A percentile compares a stretch with the other conserved stretches of the same genome.
These are phyloP conservation scores for Pygoscelis antarcticus DNA, from an alignment of 2,113 vertebrate species.

Conservation along the genomic window DNA sequence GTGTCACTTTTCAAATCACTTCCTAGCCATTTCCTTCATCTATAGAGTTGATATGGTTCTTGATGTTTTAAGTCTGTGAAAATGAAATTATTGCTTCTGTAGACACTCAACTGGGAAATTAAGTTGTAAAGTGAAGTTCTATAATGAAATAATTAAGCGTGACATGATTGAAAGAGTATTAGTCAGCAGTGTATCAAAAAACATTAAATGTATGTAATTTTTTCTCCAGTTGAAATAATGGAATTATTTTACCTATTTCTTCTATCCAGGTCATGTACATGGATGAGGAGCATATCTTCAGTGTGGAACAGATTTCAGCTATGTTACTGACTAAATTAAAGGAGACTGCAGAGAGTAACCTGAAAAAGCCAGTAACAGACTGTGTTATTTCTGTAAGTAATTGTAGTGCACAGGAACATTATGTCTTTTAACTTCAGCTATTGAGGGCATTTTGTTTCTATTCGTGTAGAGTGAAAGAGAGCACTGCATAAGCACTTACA, in stretches of 20 bases:
- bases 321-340: conserved; percentile 86
- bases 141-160: neutral
- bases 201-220: neutral
- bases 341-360: conserved; percentile 81
- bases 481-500: neutral
- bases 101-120: neutral
- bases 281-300: conserved; percentile 80
- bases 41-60: neutral
- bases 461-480: neutral
- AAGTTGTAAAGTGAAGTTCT: neutral
- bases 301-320: conserved; percentile 82
- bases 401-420: neutral
- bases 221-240: neutral
- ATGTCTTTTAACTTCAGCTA: neutral
- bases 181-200: neutral
- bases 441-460: conserved; percentile 21
- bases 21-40: neutral
- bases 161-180: neutral
- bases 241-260: neutral
- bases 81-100: neutral
- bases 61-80: neutral
- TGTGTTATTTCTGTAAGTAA: conserved; percentile 87
- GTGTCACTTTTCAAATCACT: neutral
- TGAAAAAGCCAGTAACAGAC: conserved; percentile 84
- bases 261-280: conserved; percentile 81